Base-by-base conservation (phyloP, 1,140 invertebrate genomes). In the Hyposmocoma kahamanoa region DNA sequence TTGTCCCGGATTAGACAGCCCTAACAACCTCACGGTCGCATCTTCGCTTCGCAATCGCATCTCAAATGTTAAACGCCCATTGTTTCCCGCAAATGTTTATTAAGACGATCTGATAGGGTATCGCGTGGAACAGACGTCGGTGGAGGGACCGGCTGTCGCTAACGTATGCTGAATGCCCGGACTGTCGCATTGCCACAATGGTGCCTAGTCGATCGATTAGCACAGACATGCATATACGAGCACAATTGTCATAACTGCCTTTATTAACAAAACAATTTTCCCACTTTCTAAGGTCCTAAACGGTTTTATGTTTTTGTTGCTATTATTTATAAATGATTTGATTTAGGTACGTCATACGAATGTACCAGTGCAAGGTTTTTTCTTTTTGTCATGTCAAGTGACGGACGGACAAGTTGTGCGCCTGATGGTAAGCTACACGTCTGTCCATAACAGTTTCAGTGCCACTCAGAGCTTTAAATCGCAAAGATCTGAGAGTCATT, bases 21-120 rank as follows among this genome's bases (percentile, higher is more conserved):
- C n/a, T n/a, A n/a, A n/a, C n/a, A n/a, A n/a, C n/a, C n/a, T n/a
- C n/a, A n/a, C n/a, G n/a, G n/a, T n/a, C n/a, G n/a, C n/a, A n/a
- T n/a, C n/a, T n/a, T 67, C 57, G 34, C 24, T 42, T 51, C 39
- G 54, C 50, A 57, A 60, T 56, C 54, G 53, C 53, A 30, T 28
- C 49, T 49, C 53, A 53, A 67, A 80, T 78, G 73, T 67, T 81
- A 81, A 72, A 76, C 73, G 71, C 36, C 63, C 65, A 72, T 84
- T 84, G 80, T 84, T 74, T 76, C 69, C 66, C 49, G 62, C 65
- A 61, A 76, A 80, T 84, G 80, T 84, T 82, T 80, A 84, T 80
- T 84, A 84, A 84, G 80, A 80, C 67, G 74, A 84, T 84, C 80
- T 71, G 80, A 84, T 84, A 84, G 36, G 62, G 61, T 76, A 79